Conservation (phyloP, 2,797 vertebrate genomes). For the Fistularia tabacaria region DNA sequence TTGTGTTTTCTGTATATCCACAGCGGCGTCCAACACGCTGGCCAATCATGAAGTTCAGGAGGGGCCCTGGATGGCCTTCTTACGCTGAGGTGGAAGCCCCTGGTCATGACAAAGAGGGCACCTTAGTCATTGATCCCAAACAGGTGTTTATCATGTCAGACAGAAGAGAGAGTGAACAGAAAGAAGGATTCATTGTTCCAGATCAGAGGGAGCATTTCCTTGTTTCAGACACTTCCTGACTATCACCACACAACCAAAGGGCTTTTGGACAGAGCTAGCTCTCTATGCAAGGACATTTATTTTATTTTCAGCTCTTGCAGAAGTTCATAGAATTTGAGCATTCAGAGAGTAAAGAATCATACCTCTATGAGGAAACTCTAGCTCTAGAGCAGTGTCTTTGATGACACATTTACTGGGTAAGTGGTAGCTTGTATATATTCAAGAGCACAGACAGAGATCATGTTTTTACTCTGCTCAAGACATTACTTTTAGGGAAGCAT, state of each 20-base stretch:
- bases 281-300: constrained; percentile 8
- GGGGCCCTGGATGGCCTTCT: constrained; percentile 87
- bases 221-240: constrained; percentile 64
- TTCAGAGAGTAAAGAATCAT: constrained; percentile 24
- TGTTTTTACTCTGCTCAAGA: constrained; percentile 30
- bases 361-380: constrained; percentile 37
- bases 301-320: constrained; percentile 15
- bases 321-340: constrained; percentile 13
- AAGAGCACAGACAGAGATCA: constrained; percentile 1
- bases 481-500: constrained; percentile 23
- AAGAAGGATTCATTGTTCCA: constrained; percentile 72
- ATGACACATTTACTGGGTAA: not conserved
- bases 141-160: constrained; percentile 62
- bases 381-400: constrained; percentile 2
- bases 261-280: constrained; percentile 31
- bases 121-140: constrained; percentile 81
- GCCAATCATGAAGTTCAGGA: constrained; percentile 92
- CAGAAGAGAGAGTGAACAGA: constrained; percentile 71
- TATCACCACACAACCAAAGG: constrained; percentile 37
- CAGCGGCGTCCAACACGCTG: constrained; percentile 88
- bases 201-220: constrained; percentile 75
- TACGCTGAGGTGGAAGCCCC: constrained; percentile 91
- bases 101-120: constrained; percentile 83
- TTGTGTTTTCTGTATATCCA: not conserved
- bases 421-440: not conserved